Evolutionary conservation across 2,888 invertebrate genomes (phyloP).

Genomic region (Aleiodes alternator): DNA sequence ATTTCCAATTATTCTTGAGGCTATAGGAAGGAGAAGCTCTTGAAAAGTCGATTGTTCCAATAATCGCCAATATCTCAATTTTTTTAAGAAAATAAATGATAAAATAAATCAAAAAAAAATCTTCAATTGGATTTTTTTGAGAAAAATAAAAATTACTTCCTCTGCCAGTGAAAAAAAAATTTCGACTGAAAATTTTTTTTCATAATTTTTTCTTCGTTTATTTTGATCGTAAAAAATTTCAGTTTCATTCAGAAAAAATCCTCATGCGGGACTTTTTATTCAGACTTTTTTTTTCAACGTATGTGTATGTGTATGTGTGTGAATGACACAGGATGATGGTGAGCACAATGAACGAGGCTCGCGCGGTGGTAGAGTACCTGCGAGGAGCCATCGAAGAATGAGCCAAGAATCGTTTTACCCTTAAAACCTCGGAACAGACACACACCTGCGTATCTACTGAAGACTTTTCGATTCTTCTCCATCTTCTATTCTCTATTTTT

Average conservation of each 20-base stretch:
- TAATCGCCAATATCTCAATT: too few species aligned
- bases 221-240: background rate
- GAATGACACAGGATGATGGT: constrained; percentile 14
- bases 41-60: too few species aligned
- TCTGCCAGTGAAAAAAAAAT: background rate
- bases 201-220: background rate
- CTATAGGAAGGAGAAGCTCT: too few species aligned
- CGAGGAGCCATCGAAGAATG: constrained; percentile 12
- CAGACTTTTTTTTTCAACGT: background rate
- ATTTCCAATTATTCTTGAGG: too few species aligned
- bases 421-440: constrained; percentile 39
- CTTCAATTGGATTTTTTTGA: too few species aligned
- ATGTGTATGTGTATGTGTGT: background rate
- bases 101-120: too few species aligned
- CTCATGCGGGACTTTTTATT: constrained; percentile 18
- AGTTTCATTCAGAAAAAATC: constrained; percentile 20
- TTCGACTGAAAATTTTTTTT: background rate
- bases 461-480: constrained; percentile 55
- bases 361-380: constrained; percentile 28
- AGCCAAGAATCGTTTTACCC: constrained; percentile 34
- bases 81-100: too few species aligned
- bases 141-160: too few species aligned
- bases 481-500: constrained; percentile 18
- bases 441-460: constrained; percentile 50
- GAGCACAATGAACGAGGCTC: constrained; percentile 9